A percentile compares a stretch with the other conserved stretches of the same genome.
Evolutionary conservation across 2,113 vertebrate species (phyloP).

Genomic region (Cinclus cinclus): DNA sequence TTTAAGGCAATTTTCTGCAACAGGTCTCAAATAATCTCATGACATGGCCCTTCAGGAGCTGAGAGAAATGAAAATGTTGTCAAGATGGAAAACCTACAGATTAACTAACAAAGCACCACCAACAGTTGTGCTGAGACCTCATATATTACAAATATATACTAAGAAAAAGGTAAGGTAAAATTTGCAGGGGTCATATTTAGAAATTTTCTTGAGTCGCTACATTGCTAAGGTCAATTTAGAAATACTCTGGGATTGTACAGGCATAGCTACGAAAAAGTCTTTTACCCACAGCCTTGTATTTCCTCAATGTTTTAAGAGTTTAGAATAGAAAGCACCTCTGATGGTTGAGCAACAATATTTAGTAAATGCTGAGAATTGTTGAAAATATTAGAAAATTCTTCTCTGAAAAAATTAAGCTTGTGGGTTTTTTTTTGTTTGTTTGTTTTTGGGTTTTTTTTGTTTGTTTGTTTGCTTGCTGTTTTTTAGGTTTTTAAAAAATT

Average conservation of each 20-base stretch:
- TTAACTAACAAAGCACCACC: background rate
- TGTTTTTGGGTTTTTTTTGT: too few relatives aligned
- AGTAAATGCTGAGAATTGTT: background rate
- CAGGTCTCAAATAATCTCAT: constrained; percentile 53
- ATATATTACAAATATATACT: background rate
- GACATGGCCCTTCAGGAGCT: constrained; percentile 11
- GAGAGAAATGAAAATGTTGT: constrained; percentile 23
- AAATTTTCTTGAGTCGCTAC: background rate
- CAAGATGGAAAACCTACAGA: background rate
- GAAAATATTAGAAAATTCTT: background rate
- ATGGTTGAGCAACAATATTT: background rate
- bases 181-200: background rate
- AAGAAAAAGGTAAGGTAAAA: background rate
- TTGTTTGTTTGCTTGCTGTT: too few relatives aligned
- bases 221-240: background rate
- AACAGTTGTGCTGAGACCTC: background rate
- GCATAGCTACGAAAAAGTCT: background rate
- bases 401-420: background rate
- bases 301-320: background rate
- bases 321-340: background rate
- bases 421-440: background rate
- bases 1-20: constrained; percentile 52
- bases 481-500: background rate
- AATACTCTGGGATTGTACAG: background rate
- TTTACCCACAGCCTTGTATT: background rate